Evolutionary conservation across 2,113 vertebrate genomes (phyloP), one percentile per base, ranked within the genome.

Genomic region (Nibea coibor): DNA sequence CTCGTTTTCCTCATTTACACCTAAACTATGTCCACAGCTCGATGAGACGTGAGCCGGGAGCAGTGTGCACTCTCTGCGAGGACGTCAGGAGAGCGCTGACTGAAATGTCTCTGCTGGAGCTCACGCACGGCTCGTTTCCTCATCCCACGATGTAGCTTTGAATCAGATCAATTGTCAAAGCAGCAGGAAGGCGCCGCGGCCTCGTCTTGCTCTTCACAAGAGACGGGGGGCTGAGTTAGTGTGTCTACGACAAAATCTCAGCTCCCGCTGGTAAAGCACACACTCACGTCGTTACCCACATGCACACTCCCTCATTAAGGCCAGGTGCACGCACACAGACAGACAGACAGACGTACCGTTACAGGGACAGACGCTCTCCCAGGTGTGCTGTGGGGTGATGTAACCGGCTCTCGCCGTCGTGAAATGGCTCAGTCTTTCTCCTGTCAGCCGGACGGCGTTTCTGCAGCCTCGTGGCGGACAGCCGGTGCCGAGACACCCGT

Each of bases 291-390:
- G 24, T 19, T 22, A 58, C 17, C 2, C 1, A 35, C 15, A 57
- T 35, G 6, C 65, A 26, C 43, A 9, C 48, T n/a, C n/a, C 1
- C 63, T 22, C 64, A 69, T 26, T 53, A 26, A 14, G 1, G 1
- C 67, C 12, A 65, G 47, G 43, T 47, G 19, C 10, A 64, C 8
- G 2, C 10, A 20, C 8, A 68, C 4, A 70, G 14, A n/a, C 19
- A 42, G 9, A 50, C 16, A 57, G 8, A 39, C 12, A 56, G 17
- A 62, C 94, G 68, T 93, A 99, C 98, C 96, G 0, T 97, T 98
- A 85, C 98, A 99, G 39, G 94, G 94, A 72, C 98, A 99, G 83
- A 95, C 92, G 53, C 95, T 96, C 88, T 96, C 96, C 94, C 97
- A 91, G 84, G 53, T 93, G 90, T 99, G 97, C 4, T 92, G 93